These are phyloP conservation scores for Phaedon cochleariae DNA, from an alignment of 2,888 invertebrate species.

Conservation along the genomic window DNA sequence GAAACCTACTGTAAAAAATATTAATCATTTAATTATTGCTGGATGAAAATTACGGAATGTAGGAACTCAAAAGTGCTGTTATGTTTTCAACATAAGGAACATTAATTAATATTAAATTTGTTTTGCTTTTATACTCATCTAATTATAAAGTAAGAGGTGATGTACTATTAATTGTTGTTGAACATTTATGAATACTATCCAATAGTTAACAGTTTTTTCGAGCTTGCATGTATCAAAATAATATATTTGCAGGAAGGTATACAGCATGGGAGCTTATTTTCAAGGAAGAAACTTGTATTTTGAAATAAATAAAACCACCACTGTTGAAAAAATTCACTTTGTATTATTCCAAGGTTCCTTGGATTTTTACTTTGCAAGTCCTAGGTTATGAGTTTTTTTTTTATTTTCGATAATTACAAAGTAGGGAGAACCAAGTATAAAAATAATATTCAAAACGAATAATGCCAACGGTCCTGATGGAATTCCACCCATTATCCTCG, in stretches of 20 bases:
- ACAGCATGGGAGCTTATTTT: slow-evolving; percentile 2
- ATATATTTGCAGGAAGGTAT: background rate
- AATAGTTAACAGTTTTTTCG: slow-evolving; percentile 1
- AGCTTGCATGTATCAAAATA: background rate
- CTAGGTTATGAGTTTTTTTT: background rate
- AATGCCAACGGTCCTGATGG: too few species aligned
- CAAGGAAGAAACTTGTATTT: slow-evolving; percentile 1
- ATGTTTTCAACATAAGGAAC: background rate
- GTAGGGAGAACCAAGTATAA: too few species aligned
- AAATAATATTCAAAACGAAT: too few species aligned
- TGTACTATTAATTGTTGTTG: background rate
- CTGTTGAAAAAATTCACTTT: background rate
- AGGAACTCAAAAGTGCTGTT: background rate
- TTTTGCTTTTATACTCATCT: slow-evolving; percentile 2
- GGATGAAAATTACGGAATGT: too few species aligned
- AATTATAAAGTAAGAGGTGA: background rate
- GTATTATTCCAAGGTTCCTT: background rate
- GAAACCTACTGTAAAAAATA: too few species aligned
- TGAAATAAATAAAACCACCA: slow-evolving; percentile 1
- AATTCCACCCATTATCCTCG: too few species aligned
- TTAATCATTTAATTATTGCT: too few species aligned
- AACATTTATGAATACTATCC: slow-evolving; percentile 1
- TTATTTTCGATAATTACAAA: too few species aligned
- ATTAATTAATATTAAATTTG: slow-evolving; percentile 1
- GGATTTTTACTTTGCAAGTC: background rate